Conservation (phyloP, 2,113 vertebrate genomes). For the Maccullochella peelii region DNA sequence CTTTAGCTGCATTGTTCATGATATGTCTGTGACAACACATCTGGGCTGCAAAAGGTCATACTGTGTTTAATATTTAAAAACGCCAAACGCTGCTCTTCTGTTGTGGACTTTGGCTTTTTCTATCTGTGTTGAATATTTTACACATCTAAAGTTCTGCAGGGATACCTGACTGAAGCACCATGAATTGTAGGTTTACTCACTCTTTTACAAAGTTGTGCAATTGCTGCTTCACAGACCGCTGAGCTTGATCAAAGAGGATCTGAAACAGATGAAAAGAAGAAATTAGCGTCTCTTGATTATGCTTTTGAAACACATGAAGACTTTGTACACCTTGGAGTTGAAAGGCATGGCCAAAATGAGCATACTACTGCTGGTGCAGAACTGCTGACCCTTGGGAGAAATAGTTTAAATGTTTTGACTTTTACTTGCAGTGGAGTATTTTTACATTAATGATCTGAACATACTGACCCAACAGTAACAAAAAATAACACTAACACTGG, state of each 20-base stretch:
- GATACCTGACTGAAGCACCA: background rate
- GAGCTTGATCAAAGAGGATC: constrained; percentile 98
- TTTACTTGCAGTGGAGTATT: constrained; percentile 1
- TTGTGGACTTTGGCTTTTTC: constrained; percentile 18
- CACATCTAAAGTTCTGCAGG: background rate
- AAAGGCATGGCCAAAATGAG: background rate
- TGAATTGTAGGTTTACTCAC: constrained; percentile 84
- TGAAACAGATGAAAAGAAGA: constrained; percentile 70
- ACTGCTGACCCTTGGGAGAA: background rate
- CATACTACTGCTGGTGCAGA: too few species aligned
- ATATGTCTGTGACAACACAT: constrained; percentile 4
- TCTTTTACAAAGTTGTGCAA: constrained; percentile 97
- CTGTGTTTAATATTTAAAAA: constrained; percentile 62
- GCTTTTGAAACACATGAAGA: background rate
- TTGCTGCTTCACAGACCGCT: constrained; percentile 95
- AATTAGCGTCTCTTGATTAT: background rate
- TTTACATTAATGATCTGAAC: background rate
- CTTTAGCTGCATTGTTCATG: background rate
- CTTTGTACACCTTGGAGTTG: background rate
- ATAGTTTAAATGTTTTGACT: background rate
- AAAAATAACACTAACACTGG: background rate
- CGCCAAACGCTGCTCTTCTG: constrained; percentile 6
- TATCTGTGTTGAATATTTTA: constrained; percentile 55
- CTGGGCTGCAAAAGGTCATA: constrained; percentile 8
- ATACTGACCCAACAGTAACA: background rate